Evolutionary conservation across 2,113 vertebrate species (phyloP), one percentile per base, ranked within the genome.

Genomic region (Phrynosoma platyrhinos): DNA sequence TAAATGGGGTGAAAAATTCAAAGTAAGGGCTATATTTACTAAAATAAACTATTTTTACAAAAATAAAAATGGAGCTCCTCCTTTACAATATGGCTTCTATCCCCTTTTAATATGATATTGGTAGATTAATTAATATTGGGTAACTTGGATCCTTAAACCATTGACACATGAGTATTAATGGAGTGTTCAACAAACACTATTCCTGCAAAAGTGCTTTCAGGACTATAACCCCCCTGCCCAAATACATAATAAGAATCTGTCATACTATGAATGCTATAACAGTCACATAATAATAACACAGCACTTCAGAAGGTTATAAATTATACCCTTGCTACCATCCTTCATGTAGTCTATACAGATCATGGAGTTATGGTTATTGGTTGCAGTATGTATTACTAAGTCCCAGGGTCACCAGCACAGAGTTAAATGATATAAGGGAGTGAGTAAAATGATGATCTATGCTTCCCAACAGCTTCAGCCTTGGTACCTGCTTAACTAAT

Each of bases 261-360:
- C 94, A 95, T 93, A 92, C 91, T 89, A 89, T 83, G 87, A 95
- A 94, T 92, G 90, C 91, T 89, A 90, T 94, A 96, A 93, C 93
- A 95, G 93, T 92, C 94, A 93, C 86, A 92, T 93, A 89, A 95
- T 94, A 94, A 95, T 94, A 93, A 94, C 92, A 94, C 88, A 94
- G 93, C 85, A 91, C 84, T 94, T 74, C 64, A 89, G 69, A 91
- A 77, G 92, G 85, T 92, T 90, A 93, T 94, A 94, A 94, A 93
- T 89, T 94, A 87, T 66, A 88, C 27, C 90, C 80, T 84, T 93
- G 90, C 85, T 92, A 89, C 82, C 88, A 90, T 95, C 85, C 89
- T 87, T 96, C 92, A 95, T 1, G 0, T 83, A 90, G 91, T 90
- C 83, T 90, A 66, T 87, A 88, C 0, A 85, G 86, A 94, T 91